Base-by-base conservation (phyloP, 1,140 invertebrate species). In the Bombus balteatus region DNA sequence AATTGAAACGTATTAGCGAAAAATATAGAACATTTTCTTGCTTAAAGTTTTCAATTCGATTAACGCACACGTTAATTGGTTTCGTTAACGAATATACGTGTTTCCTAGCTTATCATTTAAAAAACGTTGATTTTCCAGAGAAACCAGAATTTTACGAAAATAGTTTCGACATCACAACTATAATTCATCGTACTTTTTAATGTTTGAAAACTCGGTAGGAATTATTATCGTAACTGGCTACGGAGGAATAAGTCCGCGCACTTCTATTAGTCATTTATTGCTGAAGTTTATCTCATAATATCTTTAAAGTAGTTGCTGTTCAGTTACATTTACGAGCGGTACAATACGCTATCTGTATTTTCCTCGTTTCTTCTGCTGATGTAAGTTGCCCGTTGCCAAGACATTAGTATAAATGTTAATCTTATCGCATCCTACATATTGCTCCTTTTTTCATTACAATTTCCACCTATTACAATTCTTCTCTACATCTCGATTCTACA, bases 281-380 rank as follows among this genome's bases (percentile, higher is more conserved):
- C 75, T 32, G 53, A 71, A 84, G 82, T 79, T 84, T 84, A 79
- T 84, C 75, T 59, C 37, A 5, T 71, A 79, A 84, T 13, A 62
- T 84, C 22, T 84, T 41, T 59, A 22, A 59, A 47, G n/a, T 39
- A 2, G 15, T 22, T 32, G n/a, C 9, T 12, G 43, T 77, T 66
- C 73, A 28, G 37, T 83, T 57, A 47, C 59, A 34, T 41, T 47
- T 4, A 39, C 53, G 37, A 65, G n/a, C 47, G 47, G 18, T 18
- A 32, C 39, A 43, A 74, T 39, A 28, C 15, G 22, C 53, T 34
- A 3, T 10, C n/a, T 12, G 32, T n/a, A 43, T 62, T 37, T 22
- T 28, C 22, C 10, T 22, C 18, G n/a, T 18, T 62, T 28, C 15
- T 32, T 32, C 28, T 32, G 12, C 28, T 28, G 22, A 59, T 39